A percentile compares a stretch with the other conserved stretches of the same genome.
phyloP scores from a whole-genome alignment of 2,113 vertebrate genomes.

The Felis catus region DNA sequence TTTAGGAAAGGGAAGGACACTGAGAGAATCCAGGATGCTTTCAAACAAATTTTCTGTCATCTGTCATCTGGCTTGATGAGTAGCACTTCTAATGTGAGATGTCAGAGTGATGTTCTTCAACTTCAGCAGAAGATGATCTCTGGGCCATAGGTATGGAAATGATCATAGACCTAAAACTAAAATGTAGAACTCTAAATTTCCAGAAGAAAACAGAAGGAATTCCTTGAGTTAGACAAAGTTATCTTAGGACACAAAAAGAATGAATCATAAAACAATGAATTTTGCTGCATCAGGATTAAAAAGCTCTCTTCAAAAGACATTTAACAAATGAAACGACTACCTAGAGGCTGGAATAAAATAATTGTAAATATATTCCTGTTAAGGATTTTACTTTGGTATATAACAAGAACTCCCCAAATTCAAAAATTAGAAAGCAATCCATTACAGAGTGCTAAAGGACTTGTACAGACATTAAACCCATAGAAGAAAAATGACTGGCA shows the following conservation, averaged over 20 bases:
- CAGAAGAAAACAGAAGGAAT: not conserved
- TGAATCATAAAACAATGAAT: not conserved
- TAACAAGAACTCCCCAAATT: not conserved
- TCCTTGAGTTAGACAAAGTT: not conserved
- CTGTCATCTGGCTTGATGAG: conserved; percentile 42
- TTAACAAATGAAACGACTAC: not conserved
- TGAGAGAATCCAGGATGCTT: conserved; percentile 78
- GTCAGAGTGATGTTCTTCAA: conserved; percentile 79
- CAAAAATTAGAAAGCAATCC: not conserved
- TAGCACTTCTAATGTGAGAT: conserved; percentile 77
- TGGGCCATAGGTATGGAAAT: conserved; percentile 25
- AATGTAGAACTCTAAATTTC: not conserved
- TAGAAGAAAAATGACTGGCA: not conserved
- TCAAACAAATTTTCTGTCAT: conserved; percentile 75
- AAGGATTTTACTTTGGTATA: not conserved
- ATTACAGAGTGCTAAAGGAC: not conserved
- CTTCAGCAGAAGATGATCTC: conserved; percentile 78
- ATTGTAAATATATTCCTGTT: not conserved
- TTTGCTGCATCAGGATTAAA: not conserved
- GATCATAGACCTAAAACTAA: not conserved
- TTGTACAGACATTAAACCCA: not conserved
- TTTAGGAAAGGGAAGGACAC: conserved; percentile 68
- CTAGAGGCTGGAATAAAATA: not conserved
- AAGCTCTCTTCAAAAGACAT: not conserved
- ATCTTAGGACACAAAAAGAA: not conserved